Conservation (phyloP, 2,113 vertebrate species). For the Carettochelys insculpta region DNA sequence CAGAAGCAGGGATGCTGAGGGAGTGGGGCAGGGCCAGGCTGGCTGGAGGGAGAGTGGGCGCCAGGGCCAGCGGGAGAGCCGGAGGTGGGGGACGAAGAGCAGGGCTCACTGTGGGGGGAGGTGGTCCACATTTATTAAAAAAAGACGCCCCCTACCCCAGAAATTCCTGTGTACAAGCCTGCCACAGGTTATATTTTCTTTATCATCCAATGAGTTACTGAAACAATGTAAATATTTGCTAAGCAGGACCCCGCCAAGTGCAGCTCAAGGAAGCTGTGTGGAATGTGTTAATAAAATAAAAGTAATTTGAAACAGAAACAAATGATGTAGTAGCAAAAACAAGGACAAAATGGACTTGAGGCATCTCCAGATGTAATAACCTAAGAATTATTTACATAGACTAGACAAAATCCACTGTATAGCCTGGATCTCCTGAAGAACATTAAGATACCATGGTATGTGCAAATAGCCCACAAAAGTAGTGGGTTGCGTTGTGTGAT, state of each 20-base stretch:
- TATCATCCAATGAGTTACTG: conserved; percentile 15
- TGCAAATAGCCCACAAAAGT: neutral
- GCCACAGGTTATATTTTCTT: neutral
- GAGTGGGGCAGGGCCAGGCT: no score
- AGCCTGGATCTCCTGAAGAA: neutral
- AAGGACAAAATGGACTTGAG: conserved; percentile 25
- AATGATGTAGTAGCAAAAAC: conserved; percentile 43
- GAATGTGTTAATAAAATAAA: conserved; percentile 67
- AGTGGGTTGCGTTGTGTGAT: neutral
- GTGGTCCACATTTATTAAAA: no score
- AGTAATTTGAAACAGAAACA: conserved; percentile 48
- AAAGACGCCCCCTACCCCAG: no score
- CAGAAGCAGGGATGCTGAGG: no score
- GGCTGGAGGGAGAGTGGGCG: no score
- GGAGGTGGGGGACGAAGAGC: no score
- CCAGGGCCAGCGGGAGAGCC: no score
- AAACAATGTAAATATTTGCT: conserved; percentile 63
- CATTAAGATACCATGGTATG: neutral
- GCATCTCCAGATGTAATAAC: conserved; percentile 34
- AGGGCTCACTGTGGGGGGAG: no score
- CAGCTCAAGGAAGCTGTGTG: conserved; percentile 37
- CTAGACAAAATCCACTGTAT: neutral
- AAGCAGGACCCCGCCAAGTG: conserved; percentile 1
- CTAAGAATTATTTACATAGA: neutral
- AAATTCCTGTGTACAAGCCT: no score